These are phyloP conservation scores for Erynnis tages DNA, from an alignment of 2,888 invertebrate species.

Conservation along the genomic window DNA sequence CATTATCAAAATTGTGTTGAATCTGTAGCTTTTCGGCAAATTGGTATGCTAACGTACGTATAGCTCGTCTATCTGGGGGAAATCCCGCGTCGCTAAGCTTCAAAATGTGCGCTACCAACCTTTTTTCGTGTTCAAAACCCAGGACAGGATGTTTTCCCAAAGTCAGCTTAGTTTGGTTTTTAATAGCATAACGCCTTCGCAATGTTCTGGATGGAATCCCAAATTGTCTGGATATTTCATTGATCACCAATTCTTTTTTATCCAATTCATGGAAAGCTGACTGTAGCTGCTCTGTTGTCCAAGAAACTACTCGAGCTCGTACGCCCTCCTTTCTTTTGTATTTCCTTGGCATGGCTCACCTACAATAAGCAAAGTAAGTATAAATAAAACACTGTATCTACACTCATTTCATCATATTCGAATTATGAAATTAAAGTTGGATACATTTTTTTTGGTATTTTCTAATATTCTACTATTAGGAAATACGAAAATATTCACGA, in stretches of 20 bases:
- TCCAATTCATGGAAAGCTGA: conserved; percentile 38
- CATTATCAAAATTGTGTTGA: conserved; percentile 39
- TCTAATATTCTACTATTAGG: no score
- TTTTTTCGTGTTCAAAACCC: conserved; percentile 37
- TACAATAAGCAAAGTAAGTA: background rate
- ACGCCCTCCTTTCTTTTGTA: background rate
- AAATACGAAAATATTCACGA: background rate
- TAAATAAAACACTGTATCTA: background rate
- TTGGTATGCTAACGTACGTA: conserved; percentile 37
- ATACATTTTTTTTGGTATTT: no score
- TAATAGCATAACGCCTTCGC: conserved; percentile 36
- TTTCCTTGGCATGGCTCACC: background rate
- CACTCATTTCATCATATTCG: no score
- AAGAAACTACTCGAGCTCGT: conserved; percentile 30
- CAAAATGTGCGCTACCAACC: conserved; percentile 34
- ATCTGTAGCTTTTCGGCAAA: conserved; percentile 38
- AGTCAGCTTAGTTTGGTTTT: conserved; percentile 33
- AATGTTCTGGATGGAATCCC: conserved; percentile 38
- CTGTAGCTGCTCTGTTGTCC: conserved; percentile 35
- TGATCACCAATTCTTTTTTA: conserved; percentile 34
- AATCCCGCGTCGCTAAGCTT: conserved; percentile 36
- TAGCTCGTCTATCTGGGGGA: conserved; percentile 34
- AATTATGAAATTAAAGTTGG: no score
- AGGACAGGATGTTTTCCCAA: conserved; percentile 35
- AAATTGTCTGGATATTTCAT: conserved; percentile 39